These are phyloP conservation scores for Synchiropus splendidus DNA, from an alignment of 2,113 vertebrate genomes.

Conservation along the genomic window DNA sequence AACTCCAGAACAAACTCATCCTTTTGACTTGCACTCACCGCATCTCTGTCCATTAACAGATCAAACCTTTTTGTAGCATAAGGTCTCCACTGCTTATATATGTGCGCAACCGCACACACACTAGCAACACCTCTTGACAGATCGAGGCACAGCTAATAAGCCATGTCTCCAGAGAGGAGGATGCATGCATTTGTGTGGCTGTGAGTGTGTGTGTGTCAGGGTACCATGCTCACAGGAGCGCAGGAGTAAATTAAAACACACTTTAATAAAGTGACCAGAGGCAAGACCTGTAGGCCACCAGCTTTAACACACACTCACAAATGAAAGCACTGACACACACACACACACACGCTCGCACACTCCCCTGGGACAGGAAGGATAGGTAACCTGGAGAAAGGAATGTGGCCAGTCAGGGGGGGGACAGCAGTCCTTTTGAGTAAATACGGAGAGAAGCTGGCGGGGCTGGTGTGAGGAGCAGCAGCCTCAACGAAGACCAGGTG, in stretches of 20 bases:
- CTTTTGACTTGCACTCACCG: no score
- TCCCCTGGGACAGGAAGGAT: constrained; percentile 68
- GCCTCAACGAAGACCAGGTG: constrained; percentile 50
- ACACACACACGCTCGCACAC: constrained; percentile 40
- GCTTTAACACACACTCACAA: constrained; percentile 35
- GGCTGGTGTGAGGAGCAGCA: constrained; percentile 9
- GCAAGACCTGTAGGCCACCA: constrained; percentile 55
- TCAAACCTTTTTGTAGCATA: no score
- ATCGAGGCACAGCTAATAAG: constrained; percentile 76
- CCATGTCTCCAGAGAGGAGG: constrained; percentile 62
- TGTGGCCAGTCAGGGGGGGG: constrained; percentile 54
- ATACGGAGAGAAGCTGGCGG: constrained; percentile 23
- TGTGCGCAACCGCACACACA: constrained; percentile 6
- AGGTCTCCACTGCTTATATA: background rate
- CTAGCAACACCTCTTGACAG: constrained; percentile 58
- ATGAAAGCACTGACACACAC: constrained; percentile 28
- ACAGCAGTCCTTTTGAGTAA: constrained; percentile 27
- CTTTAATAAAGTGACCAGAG: constrained; percentile 74
- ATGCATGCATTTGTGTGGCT: constrained; percentile 16
- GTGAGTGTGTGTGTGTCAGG: constrained; percentile 19
- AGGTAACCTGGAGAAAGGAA: constrained; percentile 76
- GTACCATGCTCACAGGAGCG: constrained; percentile 51
- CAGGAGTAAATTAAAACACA: constrained; percentile 80
- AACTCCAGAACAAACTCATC: no score
- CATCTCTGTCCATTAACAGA: no score